Evolutionary conservation across 2,888 invertebrate species (phyloP).

Genomic region (Geophilus truncorum): DNA sequence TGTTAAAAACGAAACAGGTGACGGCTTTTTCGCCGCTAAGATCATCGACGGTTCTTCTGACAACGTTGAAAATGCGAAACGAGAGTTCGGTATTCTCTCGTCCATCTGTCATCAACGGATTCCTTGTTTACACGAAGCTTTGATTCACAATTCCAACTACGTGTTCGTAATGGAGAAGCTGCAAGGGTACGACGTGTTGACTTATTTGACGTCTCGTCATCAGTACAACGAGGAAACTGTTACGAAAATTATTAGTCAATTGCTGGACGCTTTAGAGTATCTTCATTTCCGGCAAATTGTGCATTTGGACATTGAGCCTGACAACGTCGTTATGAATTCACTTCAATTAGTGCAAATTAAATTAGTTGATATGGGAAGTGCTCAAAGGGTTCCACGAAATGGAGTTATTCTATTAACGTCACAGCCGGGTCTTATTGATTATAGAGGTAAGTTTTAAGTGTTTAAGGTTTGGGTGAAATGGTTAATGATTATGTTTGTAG

Average conservation of each 20-base stretch:
- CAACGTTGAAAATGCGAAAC: conserved; percentile 59
- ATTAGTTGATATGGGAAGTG: conserved; percentile 84
- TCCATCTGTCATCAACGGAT: conserved; percentile 83
- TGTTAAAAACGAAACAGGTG: conserved; percentile 63
- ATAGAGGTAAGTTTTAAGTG: conserved; percentile 55
- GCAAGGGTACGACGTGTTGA: conserved; percentile 86
- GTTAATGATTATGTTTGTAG: conserved; percentile 49
- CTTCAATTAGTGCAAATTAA: conserved; percentile 72
- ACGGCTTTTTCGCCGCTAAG: conserved; percentile 76
- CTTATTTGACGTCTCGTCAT: conserved; percentile 79
- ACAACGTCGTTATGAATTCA: conserved; percentile 87
- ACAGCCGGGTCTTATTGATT: conserved; percentile 59
- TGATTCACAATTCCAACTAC: conserved; percentile 52
- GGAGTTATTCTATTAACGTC: conserved; percentile 59
- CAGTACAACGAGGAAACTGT: conserved; percentile 91
- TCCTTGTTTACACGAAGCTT: conserved; percentile 64
- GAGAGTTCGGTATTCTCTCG: conserved; percentile 76
- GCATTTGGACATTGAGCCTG: conserved; percentile 86
- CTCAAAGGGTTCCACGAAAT: conserved; percentile 72
- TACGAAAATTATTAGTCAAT: conserved; percentile 76
- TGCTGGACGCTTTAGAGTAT: conserved; percentile 85
- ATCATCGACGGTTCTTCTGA: conserved; percentile 54
- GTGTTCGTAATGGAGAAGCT: conserved; percentile 55
- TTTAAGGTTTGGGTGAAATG: neutral
- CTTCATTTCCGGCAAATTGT: conserved; percentile 89